Percentiles rank a stretch among this genome's conserved stretches.
These are phyloP conservation scores for Thaumetopoea pityocampa DNA, from an alignment of 1,140 invertebrate genomes.

Conservation along the genomic window DNA sequence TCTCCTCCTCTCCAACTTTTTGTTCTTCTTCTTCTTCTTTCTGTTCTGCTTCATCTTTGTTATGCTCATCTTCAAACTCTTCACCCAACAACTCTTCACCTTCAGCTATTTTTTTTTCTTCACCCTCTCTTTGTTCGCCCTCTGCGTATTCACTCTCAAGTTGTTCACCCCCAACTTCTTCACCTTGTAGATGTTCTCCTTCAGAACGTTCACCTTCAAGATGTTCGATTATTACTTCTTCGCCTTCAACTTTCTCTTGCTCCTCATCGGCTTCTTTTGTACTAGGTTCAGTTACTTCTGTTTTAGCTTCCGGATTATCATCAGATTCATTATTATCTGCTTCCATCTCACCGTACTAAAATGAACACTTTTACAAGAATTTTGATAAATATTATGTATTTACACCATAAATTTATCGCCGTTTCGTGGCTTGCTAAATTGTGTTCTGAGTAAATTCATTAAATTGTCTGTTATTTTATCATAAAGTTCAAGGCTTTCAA, in stretches of 20 bases:
- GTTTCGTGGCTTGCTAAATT: constrained; percentile 43
- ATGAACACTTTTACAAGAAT: constrained; percentile 7
- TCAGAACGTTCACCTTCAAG: constrained; percentile 18
- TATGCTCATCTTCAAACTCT: constrained; percentile 32
- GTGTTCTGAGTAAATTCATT: constrained; percentile 36
- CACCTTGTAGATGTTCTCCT: constrained; percentile 17
- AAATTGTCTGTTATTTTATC: constrained; percentile 57
- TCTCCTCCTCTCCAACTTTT: constrained; percentile 27
- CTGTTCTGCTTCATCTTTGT: constrained; percentile 29
- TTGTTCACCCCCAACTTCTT: constrained; percentile 19
- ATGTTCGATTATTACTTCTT: constrained; percentile 24
- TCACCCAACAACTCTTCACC: constrained; percentile 29
- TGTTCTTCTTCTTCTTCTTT: constrained; percentile 33
- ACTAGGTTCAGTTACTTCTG: constrained; percentile 1
- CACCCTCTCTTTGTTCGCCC: constrained; percentile 19
- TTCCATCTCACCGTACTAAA: no score
- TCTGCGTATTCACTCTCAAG: constrained; percentile 20
- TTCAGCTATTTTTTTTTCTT: constrained; percentile 25
- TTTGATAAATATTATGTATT: constrained; percentile 14
- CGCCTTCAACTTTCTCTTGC: constrained; percentile 16
- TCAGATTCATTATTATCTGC: no score
- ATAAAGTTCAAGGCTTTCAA: constrained; percentile 45
- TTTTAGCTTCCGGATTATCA: constrained; percentile 22
- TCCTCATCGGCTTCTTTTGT: no score
- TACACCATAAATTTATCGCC: constrained; percentile 54